Conservation (phyloP, 1,140 invertebrate species). For the Brachionus manjavacas region DNA sequence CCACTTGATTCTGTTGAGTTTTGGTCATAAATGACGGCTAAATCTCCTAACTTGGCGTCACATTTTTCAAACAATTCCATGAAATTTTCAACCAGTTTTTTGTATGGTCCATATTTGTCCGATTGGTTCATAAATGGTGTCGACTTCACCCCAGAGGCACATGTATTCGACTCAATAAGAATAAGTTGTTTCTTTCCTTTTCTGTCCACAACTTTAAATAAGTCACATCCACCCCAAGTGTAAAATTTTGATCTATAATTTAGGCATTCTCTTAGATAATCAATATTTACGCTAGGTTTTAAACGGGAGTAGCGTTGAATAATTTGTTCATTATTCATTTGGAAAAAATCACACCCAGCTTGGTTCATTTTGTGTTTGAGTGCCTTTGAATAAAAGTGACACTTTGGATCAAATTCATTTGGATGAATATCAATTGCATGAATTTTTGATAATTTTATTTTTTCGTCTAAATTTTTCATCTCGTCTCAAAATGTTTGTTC, state of each 20-base stretch:
- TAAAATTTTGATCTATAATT: not conserved
- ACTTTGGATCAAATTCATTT: not conserved
- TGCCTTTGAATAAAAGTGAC: conserved; percentile 13
- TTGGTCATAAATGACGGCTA: conserved; percentile 19
- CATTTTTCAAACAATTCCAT: not conserved
- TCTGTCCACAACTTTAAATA: conserved; percentile 2
- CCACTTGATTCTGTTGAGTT: conserved; percentile 6
- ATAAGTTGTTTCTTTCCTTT: not conserved
- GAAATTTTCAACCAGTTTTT: not conserved
- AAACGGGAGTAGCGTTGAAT: not conserved
- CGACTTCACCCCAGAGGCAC: conserved; percentile 1
- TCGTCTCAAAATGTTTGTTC: not conserved
- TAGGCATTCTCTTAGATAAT: not conserved
- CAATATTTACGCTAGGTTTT: not conserved
- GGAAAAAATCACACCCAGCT: not conserved
- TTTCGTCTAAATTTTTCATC: not conserved
- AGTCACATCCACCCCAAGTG: conserved; percentile 2
- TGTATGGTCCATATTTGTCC: not conserved
- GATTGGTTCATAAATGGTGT: not conserved
- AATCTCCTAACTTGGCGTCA: not conserved
- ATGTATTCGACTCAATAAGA: conserved; percentile 11
- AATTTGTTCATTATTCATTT: not conserved
- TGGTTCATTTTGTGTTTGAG: not conserved
- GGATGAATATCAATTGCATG: not conserved
- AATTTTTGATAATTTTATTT: conserved; percentile 6